Conservation (phyloP, 2,113 vertebrate species). For the Ranitomeya imitator region DNA sequence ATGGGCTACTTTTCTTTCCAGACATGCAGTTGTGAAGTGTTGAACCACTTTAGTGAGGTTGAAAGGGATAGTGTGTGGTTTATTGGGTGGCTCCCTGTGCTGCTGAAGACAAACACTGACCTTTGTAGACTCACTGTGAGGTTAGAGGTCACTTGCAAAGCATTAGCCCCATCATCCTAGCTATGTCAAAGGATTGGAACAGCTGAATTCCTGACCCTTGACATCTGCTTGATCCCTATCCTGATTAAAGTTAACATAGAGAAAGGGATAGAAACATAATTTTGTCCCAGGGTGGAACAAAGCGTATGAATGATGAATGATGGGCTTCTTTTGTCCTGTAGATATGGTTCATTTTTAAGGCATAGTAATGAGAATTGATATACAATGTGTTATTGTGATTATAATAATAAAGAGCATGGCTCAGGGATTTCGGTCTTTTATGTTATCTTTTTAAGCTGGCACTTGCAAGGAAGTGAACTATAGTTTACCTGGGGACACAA, state of each 20-base stretch:
- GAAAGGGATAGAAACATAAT: constrained; percentile 37
- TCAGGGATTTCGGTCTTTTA: neutral
- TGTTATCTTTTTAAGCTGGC: constrained; percentile 28
- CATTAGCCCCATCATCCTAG: constrained; percentile 47
- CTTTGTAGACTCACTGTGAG: constrained; percentile 51
- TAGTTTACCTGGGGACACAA: constrained; percentile 21
- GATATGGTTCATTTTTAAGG: constrained; percentile 14
- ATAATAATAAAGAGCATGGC: neutral
- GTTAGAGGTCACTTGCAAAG: constrained; percentile 51
- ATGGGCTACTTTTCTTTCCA: constrained; percentile 25
- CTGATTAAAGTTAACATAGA: constrained; percentile 50
- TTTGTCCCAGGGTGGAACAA: constrained; percentile 30
- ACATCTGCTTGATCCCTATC: constrained; percentile 63
- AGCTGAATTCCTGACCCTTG: constrained; percentile 64
- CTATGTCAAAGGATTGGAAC: constrained; percentile 59
- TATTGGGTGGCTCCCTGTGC: constrained; percentile 31
- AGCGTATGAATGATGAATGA: constrained; percentile 32
- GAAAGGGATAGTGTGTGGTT: constrained; percentile 45
- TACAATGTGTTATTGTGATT: neutral
- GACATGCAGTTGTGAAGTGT: constrained; percentile 20
- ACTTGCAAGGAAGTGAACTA: constrained; percentile 26
- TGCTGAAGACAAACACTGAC: constrained; percentile 23
- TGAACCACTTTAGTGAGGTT: constrained; percentile 29
- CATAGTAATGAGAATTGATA: constrained; percentile 1
- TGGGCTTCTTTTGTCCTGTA: neutral